phyloP scores from a whole-genome alignment of 2,113 vertebrate genomes.

The Morphnarchus princeps region DNA sequence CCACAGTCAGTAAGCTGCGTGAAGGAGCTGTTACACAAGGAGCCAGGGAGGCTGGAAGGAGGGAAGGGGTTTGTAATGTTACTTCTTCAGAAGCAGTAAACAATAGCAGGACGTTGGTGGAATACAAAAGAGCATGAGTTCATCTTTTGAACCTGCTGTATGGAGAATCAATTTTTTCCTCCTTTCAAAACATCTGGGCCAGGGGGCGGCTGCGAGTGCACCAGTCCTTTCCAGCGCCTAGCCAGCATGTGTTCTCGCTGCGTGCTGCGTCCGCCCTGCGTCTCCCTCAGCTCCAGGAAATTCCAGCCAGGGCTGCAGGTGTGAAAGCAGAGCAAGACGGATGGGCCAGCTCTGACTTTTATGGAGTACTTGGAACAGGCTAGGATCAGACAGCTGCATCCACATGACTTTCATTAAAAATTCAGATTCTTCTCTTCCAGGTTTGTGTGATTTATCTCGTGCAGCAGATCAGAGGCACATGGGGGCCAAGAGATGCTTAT shows the following conservation, averaged over 20 bases:
- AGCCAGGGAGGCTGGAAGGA: not conserved
- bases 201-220: not conserved
- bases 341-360: constrained; percentile 59
- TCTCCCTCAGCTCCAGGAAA: not conserved
- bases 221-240: not conserved
- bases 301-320: constrained; percentile 58
- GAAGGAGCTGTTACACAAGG: not conserved
- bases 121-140: not conserved
- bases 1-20: rapidly evolving
- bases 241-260: not conserved
- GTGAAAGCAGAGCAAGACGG: constrained; percentile 59
- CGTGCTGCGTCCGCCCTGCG: not conserved
- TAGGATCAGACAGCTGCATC: constrained; percentile 59
- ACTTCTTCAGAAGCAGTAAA: not conserved
- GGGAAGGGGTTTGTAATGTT: not conserved
- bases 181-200: not conserved
- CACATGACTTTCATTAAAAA: constrained; percentile 89
- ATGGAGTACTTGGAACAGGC: constrained; percentile 58
- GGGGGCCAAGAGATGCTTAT: not conserved
- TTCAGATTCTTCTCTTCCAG: constrained; percentile 80
- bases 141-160: not conserved
- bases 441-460: constrained; percentile 82
- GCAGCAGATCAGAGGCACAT: constrained; percentile 68
- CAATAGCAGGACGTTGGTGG: not conserved
- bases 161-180: not conserved